Evolutionary conservation across 2,113 vertebrate genomes (phyloP), one percentile per base, ranked within the genome.

Genomic region (Spheniscus mendiculus): DNA sequence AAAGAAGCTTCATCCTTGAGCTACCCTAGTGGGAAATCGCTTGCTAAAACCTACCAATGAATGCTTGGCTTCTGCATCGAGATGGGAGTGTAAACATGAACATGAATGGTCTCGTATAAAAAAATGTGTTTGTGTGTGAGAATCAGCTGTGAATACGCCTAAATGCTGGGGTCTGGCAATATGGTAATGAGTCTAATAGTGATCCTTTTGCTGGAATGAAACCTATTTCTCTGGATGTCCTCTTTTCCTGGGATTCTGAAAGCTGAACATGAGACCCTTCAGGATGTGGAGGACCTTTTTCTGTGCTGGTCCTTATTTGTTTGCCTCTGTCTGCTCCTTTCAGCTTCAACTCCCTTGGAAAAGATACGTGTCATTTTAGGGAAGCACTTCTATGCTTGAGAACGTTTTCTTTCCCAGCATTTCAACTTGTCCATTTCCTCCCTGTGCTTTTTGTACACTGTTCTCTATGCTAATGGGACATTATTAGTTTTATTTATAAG

Each of bases 1-100:
- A 76, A 96, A 80, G 95, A 86, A 93, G 45, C 47, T 94, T 90
- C 81, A 91, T 94, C 91, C 93, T 96, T 97, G 87, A 95, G 42
- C 53, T 83, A 26, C 23, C 58, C 58, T 93, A 59, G 42, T 88
- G 78, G 70, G 78, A 93, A 70, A 62, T 25, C 1, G 11, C 58
- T 73, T 21, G 1, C 66, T 89, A 38, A 72, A 94, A 79, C n/a
- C 34, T 47, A 25, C 73, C 23, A 20, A 3, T 0, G 4, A 47
- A 25, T 29, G 30, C 22, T 85, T 76, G 40, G 47, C 34, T 72
- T 49, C 12, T 42, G n/a, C 3, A 0, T 14, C 3, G 15, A 63
- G 53, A 20, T 55, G 69, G n/a, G 22, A 72, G 36, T 7, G 27
- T 56, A 36, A 83, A 42, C 10, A n/a, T 17, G 72, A 59, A 20